Evolutionary conservation across 1,140 invertebrate genomes (phyloP), one percentile per base, ranked within the genome.

Genomic region (Euura saliciscinereae): DNA sequence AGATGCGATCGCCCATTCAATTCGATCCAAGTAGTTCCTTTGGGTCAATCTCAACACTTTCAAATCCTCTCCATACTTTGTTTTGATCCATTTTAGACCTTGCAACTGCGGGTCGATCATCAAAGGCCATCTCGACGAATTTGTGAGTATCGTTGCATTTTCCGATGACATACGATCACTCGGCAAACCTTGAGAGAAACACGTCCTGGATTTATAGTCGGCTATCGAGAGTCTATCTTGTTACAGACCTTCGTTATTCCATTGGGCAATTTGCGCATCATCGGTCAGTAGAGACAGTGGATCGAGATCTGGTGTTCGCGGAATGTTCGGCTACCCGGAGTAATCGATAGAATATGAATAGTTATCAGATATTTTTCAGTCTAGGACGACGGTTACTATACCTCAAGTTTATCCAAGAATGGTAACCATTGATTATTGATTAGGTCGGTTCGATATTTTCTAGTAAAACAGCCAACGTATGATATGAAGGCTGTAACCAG

Each of bases 1-100:
- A 79, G 93, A 91, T 6, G 87, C 88, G 2, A 98, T 91, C 6
- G 94, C 94, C 42, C 90, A 83, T 88, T 98, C 97, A 71, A 98
- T 93, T 6, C 88, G 88, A 77, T 97, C 96, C 64, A 98, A 84
- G 85, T 97, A 98, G 78, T 93, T 93, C 75, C 92, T 93, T 78
- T 95, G 93, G 4, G 93, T 94, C 2, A 97, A 86, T 11, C 96
- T 89, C 4, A 98, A 89, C 2, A 96, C 91, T 74, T 92, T 90
- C 44, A 98, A 84, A 1, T 90, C 83, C 0, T 91, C 89, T 0
- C 92, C 94, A 78, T 93, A 95, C 78, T 91, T 93, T 6, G 90
- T 94, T 87, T 97, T 98, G 66, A 99, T 97, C 97, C 97, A 99
- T 84, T 98, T 98, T n/a, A 98, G 91, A 4, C 96, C 97, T 90